Evolutionary conservation across 2,797 vertebrate genomes (phyloP).

Genomic region (Synaphobranchus kaupii): DNA sequence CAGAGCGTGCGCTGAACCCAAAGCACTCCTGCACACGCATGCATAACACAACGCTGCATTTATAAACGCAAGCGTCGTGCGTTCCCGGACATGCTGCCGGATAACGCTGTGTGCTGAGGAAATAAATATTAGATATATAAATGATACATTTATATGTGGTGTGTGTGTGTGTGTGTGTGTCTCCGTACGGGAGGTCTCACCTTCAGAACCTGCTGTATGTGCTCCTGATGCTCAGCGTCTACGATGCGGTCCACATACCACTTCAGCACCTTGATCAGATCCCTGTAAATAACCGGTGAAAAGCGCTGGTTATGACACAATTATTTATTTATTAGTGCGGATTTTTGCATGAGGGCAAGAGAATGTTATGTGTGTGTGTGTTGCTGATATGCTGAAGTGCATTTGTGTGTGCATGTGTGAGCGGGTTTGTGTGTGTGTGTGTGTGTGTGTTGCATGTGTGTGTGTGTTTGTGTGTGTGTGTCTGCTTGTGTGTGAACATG

Average conservation of each 20-base stretch:
- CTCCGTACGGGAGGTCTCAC: slow-evolving; percentile 62
- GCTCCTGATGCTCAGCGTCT: slow-evolving; percentile 92
- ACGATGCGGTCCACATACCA: slow-evolving; percentile 98
- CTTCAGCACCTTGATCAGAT: slow-evolving; percentile 98
- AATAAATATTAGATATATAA: not conserved
- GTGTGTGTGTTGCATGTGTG: not conserved
- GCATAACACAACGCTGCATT: not conserved
- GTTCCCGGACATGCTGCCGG: not conserved
- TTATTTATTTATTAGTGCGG: no score
- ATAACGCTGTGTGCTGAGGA: not conserved
- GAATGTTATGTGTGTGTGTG: not conserved
- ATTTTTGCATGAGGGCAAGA: not conserved
- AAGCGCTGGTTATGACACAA: not conserved
- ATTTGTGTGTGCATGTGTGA: slow-evolving; percentile 13
- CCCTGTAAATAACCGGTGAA: slow-evolving; percentile 68
- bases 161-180: not conserved
- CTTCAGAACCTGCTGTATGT: slow-evolving; percentile 97
- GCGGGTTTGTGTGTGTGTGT: not conserved
- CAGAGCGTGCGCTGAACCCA: not conserved
- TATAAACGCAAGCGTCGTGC: not conserved
- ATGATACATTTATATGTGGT: not conserved
- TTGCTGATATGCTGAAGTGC: not conserved
- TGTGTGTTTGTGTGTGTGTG: not conserved
- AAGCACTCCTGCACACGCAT: not conserved
- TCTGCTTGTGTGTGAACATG: not conserved